These are phyloP conservation scores for Malthinus seriepunctatus DNA, from an alignment of 2,888 invertebrate species.

Conservation along the genomic window DNA sequence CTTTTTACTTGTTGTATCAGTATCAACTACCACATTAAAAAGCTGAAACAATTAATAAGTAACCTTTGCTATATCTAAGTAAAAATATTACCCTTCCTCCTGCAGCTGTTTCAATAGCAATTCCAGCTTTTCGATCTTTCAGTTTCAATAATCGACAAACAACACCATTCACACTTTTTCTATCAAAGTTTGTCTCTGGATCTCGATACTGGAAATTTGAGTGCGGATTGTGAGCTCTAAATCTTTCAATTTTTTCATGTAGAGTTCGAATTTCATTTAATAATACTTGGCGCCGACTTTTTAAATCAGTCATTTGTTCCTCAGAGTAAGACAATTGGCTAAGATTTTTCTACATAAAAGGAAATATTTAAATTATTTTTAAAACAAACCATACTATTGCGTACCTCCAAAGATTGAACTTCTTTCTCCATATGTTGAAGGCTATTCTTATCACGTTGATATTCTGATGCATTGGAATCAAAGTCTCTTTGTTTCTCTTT, in stretches of 20 bases:
- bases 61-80: background rate
- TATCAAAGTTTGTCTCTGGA: constrained; percentile 73
- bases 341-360: constrained; percentile 50
- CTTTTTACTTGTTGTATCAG: constrained; percentile 80
- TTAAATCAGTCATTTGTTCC: constrained; percentile 61
- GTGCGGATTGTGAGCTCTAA: constrained; percentile 62
- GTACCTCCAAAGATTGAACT: constrained; percentile 60
- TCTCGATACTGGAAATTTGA: constrained; percentile 74
- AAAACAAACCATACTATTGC: constrained; percentile 12
- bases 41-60: constrained; percentile 61
- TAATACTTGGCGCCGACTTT: constrained; percentile 57
- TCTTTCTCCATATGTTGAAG: constrained; percentile 63
- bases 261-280: constrained; percentile 60
- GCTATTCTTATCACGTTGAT: constrained; percentile 64
- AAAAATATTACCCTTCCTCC: constrained; percentile 72
- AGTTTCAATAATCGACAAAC: constrained; percentile 80
- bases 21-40: constrained; percentile 89
- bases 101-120: constrained; percentile 84
- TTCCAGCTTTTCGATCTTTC: constrained; percentile 68
- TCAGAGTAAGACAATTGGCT: constrained; percentile 64
- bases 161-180: constrained; percentile 70
- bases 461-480: constrained; percentile 68
- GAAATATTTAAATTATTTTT: constrained; percentile 42
- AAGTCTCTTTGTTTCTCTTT: constrained; percentile 68
- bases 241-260: constrained; percentile 61